Conservation (phyloP, 1,140 invertebrate genomes). For the Trichonephila clavipes region DNA sequence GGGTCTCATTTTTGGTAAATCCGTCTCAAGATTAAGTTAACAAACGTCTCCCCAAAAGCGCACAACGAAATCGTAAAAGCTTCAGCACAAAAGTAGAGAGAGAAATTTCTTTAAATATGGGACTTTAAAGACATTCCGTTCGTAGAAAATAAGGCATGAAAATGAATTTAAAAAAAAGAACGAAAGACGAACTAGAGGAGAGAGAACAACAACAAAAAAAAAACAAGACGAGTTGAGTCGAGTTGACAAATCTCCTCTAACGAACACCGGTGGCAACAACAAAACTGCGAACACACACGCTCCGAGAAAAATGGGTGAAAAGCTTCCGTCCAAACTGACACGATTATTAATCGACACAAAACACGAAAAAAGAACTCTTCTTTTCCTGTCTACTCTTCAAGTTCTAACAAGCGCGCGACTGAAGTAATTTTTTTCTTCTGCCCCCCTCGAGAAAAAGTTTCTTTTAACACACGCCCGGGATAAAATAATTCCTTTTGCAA, state of each 20-base stretch:
- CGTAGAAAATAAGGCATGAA: too few species aligned
- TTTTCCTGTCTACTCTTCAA: conserved; percentile 34
- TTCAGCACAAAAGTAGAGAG: too few species aligned
- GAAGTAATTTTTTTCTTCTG: conserved; percentile 52
- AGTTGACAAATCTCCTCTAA: conserved; percentile 56
- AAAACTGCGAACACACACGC: conserved; percentile 37
- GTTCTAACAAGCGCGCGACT: conserved; percentile 51
- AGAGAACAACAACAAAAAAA: background rate
- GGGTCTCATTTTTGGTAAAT: too few species aligned
- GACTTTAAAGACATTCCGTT: too few species aligned
- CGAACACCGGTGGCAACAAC: conserved; percentile 46
- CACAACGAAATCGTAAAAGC: too few species aligned
- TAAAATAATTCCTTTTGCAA: conserved; percentile 34
- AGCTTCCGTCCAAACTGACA: conserved; percentile 8
- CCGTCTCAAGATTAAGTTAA: too few species aligned
- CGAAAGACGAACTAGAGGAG: too few species aligned
- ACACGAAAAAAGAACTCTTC: background rate
- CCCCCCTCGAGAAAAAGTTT: conserved; percentile 25
- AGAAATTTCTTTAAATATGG: too few species aligned
- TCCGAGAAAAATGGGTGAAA: conserved; percentile 28
- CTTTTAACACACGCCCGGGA: conserved; percentile 5
- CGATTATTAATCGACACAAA: conserved; percentile 65
- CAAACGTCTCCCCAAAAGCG: too few species aligned
- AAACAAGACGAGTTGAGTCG: background rate
- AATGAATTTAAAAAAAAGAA: background rate